Evolutionary conservation across 2,888 invertebrate species (phyloP).

Genomic region (Amphipyra tragopoginis): DNA sequence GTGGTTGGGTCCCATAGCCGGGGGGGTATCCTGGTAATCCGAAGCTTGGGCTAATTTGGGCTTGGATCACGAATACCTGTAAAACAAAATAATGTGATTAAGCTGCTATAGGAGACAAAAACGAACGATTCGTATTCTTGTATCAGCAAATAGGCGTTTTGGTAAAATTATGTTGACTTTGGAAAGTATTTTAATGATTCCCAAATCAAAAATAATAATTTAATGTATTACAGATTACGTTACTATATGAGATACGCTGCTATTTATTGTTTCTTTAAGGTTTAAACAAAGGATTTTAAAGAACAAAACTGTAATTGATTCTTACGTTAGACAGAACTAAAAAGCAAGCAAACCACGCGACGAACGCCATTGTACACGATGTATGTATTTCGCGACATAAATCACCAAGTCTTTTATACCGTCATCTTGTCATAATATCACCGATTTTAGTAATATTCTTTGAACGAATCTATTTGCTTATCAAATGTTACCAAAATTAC

Average conservation of each 20-base stretch:
- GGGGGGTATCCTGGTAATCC: slow-evolving; percentile 54
- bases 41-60: slow-evolving; percentile 61
- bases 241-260: too few relatives aligned
- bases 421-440: slow-evolving; percentile 52
- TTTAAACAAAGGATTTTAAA: too few relatives aligned
- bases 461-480: slow-evolving; percentile 50
- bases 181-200: too few relatives aligned
- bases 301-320: neutral
- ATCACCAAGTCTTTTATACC: slow-evolving; percentile 63
- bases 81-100: neutral
- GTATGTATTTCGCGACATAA: slow-evolving; percentile 45
- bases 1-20: slow-evolving; percentile 61
- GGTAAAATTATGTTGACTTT: too few relatives aligned
- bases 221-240: too few relatives aligned
- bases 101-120: too few relatives aligned
- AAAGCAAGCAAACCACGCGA: slow-evolving; percentile 66
- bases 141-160: too few relatives aligned
- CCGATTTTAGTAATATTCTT: slow-evolving; percentile 53
- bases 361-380: slow-evolving; percentile 67
- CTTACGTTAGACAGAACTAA: slow-evolving; percentile 73
- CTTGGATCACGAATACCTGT: slow-evolving; percentile 66
- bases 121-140: too few relatives aligned
- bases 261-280: too few relatives aligned
- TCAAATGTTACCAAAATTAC: slow-evolving; percentile 55
- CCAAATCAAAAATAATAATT: too few relatives aligned